Evolutionary conservation across 1,140 invertebrate genomes (phyloP).

Genomic region (Apocrypta bakeri): DNA sequence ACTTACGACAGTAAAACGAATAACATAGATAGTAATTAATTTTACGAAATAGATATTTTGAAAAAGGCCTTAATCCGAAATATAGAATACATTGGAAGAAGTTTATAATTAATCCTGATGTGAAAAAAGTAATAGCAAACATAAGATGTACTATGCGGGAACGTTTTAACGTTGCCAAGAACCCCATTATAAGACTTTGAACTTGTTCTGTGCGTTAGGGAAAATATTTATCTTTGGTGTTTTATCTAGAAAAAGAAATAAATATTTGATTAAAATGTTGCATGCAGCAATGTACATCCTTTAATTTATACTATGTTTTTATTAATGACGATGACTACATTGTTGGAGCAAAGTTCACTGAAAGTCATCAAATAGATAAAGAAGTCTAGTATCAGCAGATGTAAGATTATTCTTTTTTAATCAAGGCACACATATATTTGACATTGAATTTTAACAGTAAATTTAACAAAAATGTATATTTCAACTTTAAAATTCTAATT

Average conservation of each 20-base stretch:
- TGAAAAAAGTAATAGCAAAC: slow-evolving; percentile 92
- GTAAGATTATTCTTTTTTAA: background rate
- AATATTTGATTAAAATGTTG: slow-evolving; percentile 11
- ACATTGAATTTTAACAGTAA: too few species aligned
- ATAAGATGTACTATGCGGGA: slow-evolving; percentile 83
- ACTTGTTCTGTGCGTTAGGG: slow-evolving; percentile 47
- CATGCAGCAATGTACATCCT: too few species aligned
- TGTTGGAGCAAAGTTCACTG: background rate
- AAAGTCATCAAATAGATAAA: background rate
- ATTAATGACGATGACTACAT: background rate
- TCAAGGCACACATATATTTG: background rate
- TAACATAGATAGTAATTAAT: slow-evolving; percentile 94
- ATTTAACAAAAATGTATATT: too few species aligned
- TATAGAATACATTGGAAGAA: slow-evolving; percentile 86
- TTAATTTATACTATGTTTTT: too few species aligned
- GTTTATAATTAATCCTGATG: slow-evolving; percentile 91
- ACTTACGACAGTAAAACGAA: slow-evolving; percentile 93
- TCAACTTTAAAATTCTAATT: background rate
- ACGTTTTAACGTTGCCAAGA: slow-evolving; percentile 76
- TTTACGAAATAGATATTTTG: slow-evolving; percentile 87
- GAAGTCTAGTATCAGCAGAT: background rate
- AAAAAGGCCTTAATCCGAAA: slow-evolving; percentile 83
- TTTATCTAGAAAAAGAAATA: slow-evolving; percentile 52
- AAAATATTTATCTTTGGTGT: slow-evolving; percentile 48
- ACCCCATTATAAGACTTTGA: slow-evolving; percentile 44